Conservation (phyloP, 1,140 invertebrate species). For the Pollicipes pollicipes region DNA sequence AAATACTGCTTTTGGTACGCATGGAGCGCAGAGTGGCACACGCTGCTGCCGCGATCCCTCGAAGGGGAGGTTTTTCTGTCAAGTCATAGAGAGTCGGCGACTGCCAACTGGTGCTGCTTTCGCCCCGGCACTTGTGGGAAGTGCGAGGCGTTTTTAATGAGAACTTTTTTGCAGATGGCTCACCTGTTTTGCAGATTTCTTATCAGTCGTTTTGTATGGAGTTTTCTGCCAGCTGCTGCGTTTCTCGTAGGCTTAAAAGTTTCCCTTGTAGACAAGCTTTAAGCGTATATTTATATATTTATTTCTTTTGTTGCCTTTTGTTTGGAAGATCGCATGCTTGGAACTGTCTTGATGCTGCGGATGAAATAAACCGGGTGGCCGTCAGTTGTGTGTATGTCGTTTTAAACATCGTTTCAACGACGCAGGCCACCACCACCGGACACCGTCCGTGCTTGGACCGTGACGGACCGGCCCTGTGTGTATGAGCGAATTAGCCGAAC, state of each 20-base stretch:
- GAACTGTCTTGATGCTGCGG: not conserved
- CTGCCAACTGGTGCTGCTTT: not conserved
- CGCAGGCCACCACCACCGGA: no score
- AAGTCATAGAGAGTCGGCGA: not conserved
- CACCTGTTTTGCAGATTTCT: no score
- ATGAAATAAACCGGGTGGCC: not conserved
- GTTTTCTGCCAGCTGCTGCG: not conserved
- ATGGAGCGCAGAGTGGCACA: no score
- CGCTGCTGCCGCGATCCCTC: no score
- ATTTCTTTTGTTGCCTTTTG: not conserved
- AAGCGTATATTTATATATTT: not conserved
- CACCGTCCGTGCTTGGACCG: no score
- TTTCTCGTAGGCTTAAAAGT: not conserved
- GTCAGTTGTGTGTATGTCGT: not conserved
- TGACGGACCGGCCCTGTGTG: no score
- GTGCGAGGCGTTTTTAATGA: not conserved
- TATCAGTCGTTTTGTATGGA: not conserved
- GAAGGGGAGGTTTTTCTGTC: not conserved
- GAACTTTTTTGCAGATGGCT: no score
- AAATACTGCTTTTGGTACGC: no score
- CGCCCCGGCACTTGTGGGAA: not conserved
- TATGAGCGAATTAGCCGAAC: no score
- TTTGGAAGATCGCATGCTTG: not conserved
- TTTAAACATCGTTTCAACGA: no score
- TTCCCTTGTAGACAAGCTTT: not conserved